Percentiles rank a stretch among this genome's conserved stretches.
Conservation (phyloP, 2,113 vertebrate genomes). For the Lepisosteus oculatus region DNA sequence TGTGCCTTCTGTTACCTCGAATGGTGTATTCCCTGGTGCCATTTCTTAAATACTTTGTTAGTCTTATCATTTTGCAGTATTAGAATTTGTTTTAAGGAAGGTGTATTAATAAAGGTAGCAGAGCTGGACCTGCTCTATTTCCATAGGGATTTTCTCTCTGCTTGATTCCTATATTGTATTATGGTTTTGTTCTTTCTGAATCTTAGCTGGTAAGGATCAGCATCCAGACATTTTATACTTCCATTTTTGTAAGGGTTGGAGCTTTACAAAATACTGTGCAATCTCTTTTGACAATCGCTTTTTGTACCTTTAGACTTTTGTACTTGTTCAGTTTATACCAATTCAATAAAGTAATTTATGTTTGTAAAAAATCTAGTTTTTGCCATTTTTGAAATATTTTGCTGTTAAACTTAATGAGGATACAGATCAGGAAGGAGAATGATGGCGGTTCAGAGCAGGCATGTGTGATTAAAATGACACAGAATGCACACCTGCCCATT, state of each 20-base stretch:
- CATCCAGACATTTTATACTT: constrained; percentile 19
- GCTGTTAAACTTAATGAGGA: neutral
- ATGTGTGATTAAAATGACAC: constrained; percentile 53
- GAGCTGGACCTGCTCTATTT: constrained; percentile 49
- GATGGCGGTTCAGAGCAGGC: constrained; percentile 27
- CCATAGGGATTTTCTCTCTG: constrained; percentile 47
- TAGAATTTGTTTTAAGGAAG: constrained; percentile 5
- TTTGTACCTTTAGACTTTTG: constrained; percentile 52
- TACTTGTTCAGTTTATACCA: constrained; percentile 24
- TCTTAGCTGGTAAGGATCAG: too few species aligned
- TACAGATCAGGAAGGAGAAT: constrained; percentile 19
- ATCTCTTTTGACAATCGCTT: constrained; percentile 44
- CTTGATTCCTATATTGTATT: constrained; percentile 38
- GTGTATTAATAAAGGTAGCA: constrained; percentile 30
- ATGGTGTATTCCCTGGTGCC: constrained; percentile 1
- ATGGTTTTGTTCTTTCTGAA: constrained; percentile 10
- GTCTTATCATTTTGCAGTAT: constrained; percentile 10
- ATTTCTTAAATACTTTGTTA: constrained; percentile 2
- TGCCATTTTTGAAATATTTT: constrained; percentile 2
- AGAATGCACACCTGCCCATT: constrained; percentile 58
- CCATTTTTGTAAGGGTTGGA: constrained; percentile 21
- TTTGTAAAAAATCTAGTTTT: constrained; percentile 50
- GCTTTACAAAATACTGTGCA: constrained; percentile 24
- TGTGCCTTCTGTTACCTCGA: constrained; percentile 12
- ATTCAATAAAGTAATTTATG: constrained; percentile 66